A percentile compares a stretch with the other conserved stretches of the same genome.
Evolutionary conservation across 2,113 vertebrate genomes (phyloP).

Genomic region (Psittacula cyanocephala): DNA sequence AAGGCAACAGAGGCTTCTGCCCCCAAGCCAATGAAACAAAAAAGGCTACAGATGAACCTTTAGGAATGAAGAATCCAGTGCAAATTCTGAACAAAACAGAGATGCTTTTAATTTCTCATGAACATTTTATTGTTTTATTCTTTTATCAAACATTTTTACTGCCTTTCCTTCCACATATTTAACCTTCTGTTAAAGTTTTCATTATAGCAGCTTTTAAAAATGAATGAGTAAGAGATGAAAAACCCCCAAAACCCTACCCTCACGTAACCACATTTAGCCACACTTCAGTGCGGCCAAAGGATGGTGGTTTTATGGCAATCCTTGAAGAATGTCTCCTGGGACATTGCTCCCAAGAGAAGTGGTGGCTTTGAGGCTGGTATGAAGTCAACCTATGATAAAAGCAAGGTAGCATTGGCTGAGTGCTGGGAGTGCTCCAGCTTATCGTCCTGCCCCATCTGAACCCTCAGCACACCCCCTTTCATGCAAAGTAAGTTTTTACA

Average conservation of each 20-base stretch:
- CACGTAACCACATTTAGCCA: not conserved
- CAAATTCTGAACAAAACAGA: not conserved
- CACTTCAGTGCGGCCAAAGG: not conserved
- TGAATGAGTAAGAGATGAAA: not conserved
- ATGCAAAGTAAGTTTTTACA: not conserved
- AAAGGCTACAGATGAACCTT: not conserved
- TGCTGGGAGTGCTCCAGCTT: not conserved
- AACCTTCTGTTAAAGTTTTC: not conserved
- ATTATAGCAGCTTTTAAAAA: not conserved
- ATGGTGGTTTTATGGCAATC: not conserved
- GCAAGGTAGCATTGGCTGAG: not conserved
- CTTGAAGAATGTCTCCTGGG: not conserved
- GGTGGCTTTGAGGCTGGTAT: not conserved
- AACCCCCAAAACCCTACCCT: fast-evolving
- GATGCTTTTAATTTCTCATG: not conserved
- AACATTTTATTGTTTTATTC: not conserved
- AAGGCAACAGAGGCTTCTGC: not conserved
- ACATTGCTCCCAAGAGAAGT: not conserved
- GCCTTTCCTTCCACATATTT: not conserved
- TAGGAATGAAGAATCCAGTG: not conserved
- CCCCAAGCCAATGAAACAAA: not conserved
- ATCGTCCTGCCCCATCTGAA: not conserved
- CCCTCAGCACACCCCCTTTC: not conserved
- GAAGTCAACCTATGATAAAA: not conserved
- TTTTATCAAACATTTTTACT: not conserved